Conservation (phyloP, 2,888 invertebrate genomes). For the Dryadula phaetusa region DNA sequence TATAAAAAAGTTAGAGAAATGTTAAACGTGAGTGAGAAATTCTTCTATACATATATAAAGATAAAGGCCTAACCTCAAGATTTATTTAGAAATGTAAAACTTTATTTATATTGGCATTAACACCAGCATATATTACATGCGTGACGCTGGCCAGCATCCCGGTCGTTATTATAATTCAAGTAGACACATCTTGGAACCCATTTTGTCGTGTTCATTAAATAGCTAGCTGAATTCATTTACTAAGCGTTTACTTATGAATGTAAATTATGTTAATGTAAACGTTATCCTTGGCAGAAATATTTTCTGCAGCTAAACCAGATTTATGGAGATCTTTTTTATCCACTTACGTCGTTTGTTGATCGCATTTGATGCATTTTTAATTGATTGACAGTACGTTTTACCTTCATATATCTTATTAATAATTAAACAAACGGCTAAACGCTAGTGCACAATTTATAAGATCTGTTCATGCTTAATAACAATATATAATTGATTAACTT, state of each 20-base stretch:
- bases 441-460: not conserved
- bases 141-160: slow-evolving; percentile 61
- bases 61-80: not conserved
- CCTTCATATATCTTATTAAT: not conserved
- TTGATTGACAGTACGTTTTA: slow-evolving; percentile 7
- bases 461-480: not conserved
- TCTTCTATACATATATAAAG: not conserved
- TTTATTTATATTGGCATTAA: slow-evolving; percentile 67
- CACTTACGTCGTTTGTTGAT: slow-evolving; percentile 6
- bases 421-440: not conserved
- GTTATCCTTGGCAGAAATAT: slow-evolving; percentile 45
- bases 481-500: not conserved
- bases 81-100: slow-evolving; percentile 46
- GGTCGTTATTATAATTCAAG: slow-evolving; percentile 62
- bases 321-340: slow-evolving; percentile 36
- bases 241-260: slow-evolving; percentile 38
- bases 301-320: slow-evolving; percentile 35
- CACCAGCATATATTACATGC: slow-evolving; percentile 50
- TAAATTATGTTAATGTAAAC: slow-evolving; percentile 44
- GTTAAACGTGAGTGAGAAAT: not conserved
- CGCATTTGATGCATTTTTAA: slow-evolving; percentile 25
- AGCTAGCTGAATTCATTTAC: slow-evolving; percentile 44
- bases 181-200: slow-evolving; percentile 55
- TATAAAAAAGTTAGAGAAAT: not conserved
- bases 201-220: slow-evolving; percentile 51